Conservation (phyloP, 2,888 invertebrate genomes). For the Plebejus anna region DNA sequence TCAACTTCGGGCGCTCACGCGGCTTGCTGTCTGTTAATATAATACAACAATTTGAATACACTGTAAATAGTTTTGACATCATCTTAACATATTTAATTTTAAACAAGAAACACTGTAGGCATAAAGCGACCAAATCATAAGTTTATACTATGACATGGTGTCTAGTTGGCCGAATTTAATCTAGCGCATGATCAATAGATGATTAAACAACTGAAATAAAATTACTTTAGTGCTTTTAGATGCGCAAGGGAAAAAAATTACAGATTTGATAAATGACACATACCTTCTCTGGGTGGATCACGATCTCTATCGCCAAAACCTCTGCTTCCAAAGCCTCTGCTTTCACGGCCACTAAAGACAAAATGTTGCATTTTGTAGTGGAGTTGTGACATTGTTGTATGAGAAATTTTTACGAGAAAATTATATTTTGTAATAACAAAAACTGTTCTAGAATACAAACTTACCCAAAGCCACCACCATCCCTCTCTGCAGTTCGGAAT, state of each 20-base stretch:
- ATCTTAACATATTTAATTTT: neutral
- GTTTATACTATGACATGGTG: conserved; percentile 50
- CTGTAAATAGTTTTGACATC: neutral
- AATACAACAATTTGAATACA: neutral
- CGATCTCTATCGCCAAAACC: conserved; percentile 68
- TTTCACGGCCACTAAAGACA: conserved; percentile 49
- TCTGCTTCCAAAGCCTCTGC: conserved; percentile 66
- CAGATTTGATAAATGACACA: conserved; percentile 9
- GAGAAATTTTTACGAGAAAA: neutral
- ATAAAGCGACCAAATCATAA: conserved; percentile 59
- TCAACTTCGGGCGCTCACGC: conserved; percentile 87
- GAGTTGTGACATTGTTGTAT: too few relatives aligned
- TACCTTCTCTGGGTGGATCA: conserved; percentile 71
- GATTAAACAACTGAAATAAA: conserved; percentile 34
- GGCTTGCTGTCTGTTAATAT: conserved; percentile 64
- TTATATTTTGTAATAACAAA: neutral
- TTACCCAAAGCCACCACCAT: conserved; percentile 53
- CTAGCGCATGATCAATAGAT: conserved; percentile 49
- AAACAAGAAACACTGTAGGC: conserved; percentile 51
- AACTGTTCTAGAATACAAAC: neutral
- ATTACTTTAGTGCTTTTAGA: conserved; percentile 5
- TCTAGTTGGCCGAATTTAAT: conserved; percentile 59
- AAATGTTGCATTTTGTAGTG: neutral
- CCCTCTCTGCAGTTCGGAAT: conserved; percentile 65
- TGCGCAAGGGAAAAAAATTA: neutral